Base-by-base conservation (phyloP, 2,888 invertebrate genomes). In the Stenodera caucasica region DNA sequence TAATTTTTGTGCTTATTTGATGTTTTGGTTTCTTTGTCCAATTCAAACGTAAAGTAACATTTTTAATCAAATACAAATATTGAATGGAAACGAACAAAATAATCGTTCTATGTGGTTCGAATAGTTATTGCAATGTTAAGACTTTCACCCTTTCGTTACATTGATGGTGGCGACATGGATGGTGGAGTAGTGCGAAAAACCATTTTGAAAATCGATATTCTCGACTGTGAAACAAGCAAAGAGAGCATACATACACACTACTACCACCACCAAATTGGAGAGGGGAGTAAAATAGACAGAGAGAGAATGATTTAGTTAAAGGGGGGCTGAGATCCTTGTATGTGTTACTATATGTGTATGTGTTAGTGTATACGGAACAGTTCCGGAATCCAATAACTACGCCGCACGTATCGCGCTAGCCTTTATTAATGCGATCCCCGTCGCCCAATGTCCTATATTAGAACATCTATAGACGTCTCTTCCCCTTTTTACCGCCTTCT, bases 371-470 rank as follows among this genome's bases (percentile, higher is more conserved):
- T n/a, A 60, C 55, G 61, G 62, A 67, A 64, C 65, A 58, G 60
- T 64, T 67, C 66, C 65, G 67, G 72, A 72, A 72, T 72, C 70
- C 71, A 72, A 72, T 72, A 72, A 71, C 70, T 68, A 67, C 69
- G 70, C 67, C 67, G 69, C 71, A 72, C 72, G 72, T 72, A 72
- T 72, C 72, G 67, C 70, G 65, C n/a, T n/a, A 64, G 63, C 67
- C 71, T 70, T 72, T 72, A 72, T 72, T 72, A 72, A 72, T 72
- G 71, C 71, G 71, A 72, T 72, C 70, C 67, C 69, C 68, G 72
- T 71, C 70, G 69, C 67, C 70, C 70, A 66, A 68, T 70, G 72
- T 70, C 70, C 70, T 70, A 72, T 72, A 72, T 72, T 72, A 71
- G 72, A 72, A n/a, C 71, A 65, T 66, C 69, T 66, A 68, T 60